phyloP scores from a whole-genome alignment of 1,140 invertebrate species.

The Bombus terrestris region DNA sequence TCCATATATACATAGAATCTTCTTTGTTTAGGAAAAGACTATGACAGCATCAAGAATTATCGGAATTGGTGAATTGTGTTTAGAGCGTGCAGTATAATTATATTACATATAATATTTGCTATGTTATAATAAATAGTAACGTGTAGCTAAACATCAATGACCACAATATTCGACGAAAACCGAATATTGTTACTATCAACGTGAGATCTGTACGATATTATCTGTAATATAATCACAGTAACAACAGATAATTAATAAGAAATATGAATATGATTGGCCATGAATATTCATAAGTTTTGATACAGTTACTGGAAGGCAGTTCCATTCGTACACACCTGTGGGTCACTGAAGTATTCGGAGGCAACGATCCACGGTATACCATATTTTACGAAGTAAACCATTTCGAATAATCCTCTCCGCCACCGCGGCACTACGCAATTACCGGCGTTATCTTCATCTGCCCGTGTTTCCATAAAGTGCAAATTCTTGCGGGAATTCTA shows the following conservation, averaged over 20 bases:
- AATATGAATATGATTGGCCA: neutral
- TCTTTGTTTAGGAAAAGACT: neutral
- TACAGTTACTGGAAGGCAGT: slow-evolving; percentile 13
- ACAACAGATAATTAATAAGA: neutral
- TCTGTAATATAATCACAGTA: no score
- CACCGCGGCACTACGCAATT: slow-evolving; percentile 17
- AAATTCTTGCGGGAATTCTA: slow-evolving; percentile 53
- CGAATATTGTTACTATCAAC: neutral
- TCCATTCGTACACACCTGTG: slow-evolving; percentile 2
- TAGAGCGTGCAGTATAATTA: neutral
- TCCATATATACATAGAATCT: neutral
- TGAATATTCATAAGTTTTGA: neutral
- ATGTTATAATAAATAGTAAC: neutral
- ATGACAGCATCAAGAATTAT: neutral
- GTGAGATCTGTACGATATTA: neutral
- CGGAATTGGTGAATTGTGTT: neutral
- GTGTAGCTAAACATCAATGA: neutral
- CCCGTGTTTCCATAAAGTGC: slow-evolving; percentile 46
- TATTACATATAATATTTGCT: neutral
- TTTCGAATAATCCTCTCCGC: neutral
- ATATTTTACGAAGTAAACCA: slow-evolving; percentile 4
- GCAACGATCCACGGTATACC: neutral
- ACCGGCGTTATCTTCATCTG: slow-evolving; percentile 41
- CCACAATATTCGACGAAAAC: neutral
- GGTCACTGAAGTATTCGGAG: slow-evolving; percentile 13